Evolutionary conservation across 1,140 invertebrate genomes (phyloP).

Genomic region (Monochamus saltuarius): DNA sequence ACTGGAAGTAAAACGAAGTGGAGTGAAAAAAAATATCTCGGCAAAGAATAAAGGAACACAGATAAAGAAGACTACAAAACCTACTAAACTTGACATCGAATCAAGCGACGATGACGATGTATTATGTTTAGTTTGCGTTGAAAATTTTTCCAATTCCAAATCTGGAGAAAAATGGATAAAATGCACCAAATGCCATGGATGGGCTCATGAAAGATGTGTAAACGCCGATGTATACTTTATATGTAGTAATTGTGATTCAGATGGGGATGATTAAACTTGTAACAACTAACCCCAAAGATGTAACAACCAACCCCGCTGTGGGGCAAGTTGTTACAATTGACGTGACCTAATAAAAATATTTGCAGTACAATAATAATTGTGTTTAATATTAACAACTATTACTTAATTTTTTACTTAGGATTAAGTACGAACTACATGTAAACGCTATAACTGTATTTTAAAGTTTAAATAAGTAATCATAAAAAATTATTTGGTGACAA

Average conservation of each 20-base stretch:
- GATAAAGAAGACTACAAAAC: background rate
- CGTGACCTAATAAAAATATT: no score
- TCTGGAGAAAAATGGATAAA: slow-evolving; percentile 8
- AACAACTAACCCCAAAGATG: background rate
- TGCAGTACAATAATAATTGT: no score
- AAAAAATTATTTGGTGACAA: no score
- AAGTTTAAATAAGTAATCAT: no score
- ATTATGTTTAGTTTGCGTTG: background rate
- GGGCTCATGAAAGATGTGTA: background rate
- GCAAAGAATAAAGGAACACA: slow-evolving; percentile 3
- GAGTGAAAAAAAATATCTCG: background rate
- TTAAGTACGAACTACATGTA: no score
- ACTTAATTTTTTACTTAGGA: no score
- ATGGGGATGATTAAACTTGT: slow-evolving; percentile 1
- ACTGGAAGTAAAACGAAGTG: background rate
- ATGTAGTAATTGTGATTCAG: background rate
- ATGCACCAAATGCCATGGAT: slow-evolving; percentile 6
- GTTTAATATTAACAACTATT: no score
- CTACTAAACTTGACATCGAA: slow-evolving; percentile 7
- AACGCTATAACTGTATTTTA: no score
- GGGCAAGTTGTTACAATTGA: background rate
- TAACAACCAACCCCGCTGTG: background rate
- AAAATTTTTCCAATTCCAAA: background rate
- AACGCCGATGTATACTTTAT: background rate
- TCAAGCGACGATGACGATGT: no score